Base-by-base conservation (phyloP, 2,888 invertebrate species). In the Nomada flava region DNA sequence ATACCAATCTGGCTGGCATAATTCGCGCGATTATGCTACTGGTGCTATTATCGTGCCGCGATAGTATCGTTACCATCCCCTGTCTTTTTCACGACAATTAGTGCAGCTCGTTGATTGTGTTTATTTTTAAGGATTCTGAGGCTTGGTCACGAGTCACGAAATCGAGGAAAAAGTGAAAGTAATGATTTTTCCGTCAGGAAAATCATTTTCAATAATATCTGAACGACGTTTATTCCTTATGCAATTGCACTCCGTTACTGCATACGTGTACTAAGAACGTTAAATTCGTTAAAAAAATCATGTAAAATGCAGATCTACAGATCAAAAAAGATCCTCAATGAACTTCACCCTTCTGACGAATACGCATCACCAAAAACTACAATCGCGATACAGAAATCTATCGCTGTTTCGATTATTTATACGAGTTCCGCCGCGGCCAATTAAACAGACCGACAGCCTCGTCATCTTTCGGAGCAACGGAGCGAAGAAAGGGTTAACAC, bases 21-120 rank as follows among this genome's bases (percentile, higher is more conserved):
- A 79, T 73, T 79, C 60, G 62, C 72, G 59, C 57, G 52, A n/a
- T 29, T 53, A 55, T 15, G 64, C 79, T 68, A 72, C 72, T 52
- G 79, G 53, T 68, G 55, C 64, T 64, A 79, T 79, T 79, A 79
- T 69, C 59, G 42, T 60, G 69, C 42, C 42, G 29, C 68, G 68
- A 57, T 79, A 59, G n/a, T 65, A 78, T 72, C 79, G 62, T 68
- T 68, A 5, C 20, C 55, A 57, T 71, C 65, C 20, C 26, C 78
- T 26, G 52, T 60, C 62, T 71, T 71, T 67, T 71, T 64, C 62
- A 18, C 20, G 47, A 36, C 42, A 71, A 77, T 79, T 75, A 77
- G 71, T 50, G 42, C 65, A 47, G 52, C 42, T 62, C 23, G 70
- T 36, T 36, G 36, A 36, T 36, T 36, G 0, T 15, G 3, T 53